Evolutionary conservation across 2,888 invertebrate genomes (phyloP), one percentile per base, ranked within the genome.

Genomic region (Gasteruption jaculator): DNA sequence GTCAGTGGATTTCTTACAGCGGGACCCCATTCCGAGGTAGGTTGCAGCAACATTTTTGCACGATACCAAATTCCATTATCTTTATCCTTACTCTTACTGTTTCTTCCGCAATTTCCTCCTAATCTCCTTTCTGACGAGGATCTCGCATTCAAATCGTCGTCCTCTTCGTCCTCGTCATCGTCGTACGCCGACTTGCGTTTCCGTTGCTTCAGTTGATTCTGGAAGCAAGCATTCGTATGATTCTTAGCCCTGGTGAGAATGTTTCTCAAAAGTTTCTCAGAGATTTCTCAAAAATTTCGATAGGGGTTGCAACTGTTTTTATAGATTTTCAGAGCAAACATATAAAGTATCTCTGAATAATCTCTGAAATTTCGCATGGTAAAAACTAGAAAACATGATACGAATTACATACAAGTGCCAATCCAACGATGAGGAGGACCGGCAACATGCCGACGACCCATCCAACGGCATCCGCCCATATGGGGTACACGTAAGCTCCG

Each of bases 391-490:
- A 5, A 8, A 3, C 3, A 5, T 16, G 10, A 22, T 18, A 6
- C 16, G 7, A 5, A 27, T 32, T n/a, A 63, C 67, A 66, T 29
- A 67, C 65, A 19, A 67, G 31, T 19, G 62, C 66, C 26, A 65
- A 20, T 8, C 61, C 60, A 19, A 84, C 72, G 32, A 85, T 81
- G 2, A 86, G 80, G 12, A 79, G 63, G 5, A 88, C 81, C 0
- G 88, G 87, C 38, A 85, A 63, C n/a, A 86, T 74, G 1, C 88
- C 85, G 31, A 88, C 69, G 1, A 79, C 71, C 86, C 87, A 88
- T 6, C 89, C 89, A 3, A 86, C 76, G 0, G 78, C 79, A 60
- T 87, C 82, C 0, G 88, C 88, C 87, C 86, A 88, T 60, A 76
- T 71, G 1, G 89, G 89, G 61, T 87, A 89, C n/a, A 82, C 77